Evolutionary conservation across 2,113 vertebrate genomes (phyloP).

Genomic region (Oreotragus oreotragus): DNA sequence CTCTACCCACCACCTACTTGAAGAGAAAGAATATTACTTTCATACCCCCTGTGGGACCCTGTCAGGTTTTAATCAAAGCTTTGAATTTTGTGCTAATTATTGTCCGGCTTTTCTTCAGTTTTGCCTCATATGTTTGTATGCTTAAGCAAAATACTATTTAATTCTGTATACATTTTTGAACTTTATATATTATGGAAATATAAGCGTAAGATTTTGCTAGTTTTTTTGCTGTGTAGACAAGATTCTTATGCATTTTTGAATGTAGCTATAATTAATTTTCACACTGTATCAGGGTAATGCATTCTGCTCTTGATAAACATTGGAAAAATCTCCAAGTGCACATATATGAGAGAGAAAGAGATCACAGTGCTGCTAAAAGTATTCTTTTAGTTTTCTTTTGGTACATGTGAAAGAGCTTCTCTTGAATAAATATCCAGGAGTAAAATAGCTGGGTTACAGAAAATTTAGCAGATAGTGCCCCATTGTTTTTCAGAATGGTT

Average conservation of each 20-base stretch:
- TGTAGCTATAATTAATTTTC: background rate
- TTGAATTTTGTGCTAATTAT: background rate
- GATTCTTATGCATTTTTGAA: background rate
- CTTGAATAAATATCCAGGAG: background rate
- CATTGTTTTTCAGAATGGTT: constrained; percentile 28
- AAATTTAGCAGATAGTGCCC: background rate
- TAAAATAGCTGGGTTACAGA: background rate
- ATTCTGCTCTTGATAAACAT: background rate
- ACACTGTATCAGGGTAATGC: background rate
- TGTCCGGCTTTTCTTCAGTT: background rate
- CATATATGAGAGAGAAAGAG: background rate
- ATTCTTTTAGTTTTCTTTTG: constrained; percentile 11
- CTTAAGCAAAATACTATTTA: background rate
- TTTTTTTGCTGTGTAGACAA: background rate
- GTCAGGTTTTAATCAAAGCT: background rate
- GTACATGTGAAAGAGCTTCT: background rate
- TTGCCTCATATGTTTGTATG: background rate
- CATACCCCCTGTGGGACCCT: background rate
- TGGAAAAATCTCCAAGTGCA: background rate
- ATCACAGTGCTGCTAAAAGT: background rate
- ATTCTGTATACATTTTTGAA: background rate
- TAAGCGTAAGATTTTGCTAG: background rate
- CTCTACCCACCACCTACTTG: background rate
- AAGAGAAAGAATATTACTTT: background rate
- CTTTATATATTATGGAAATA: background rate